Evolutionary conservation across 2,888 invertebrate species (phyloP).

Genomic region (Sphaerophoria taeniata): DNA sequence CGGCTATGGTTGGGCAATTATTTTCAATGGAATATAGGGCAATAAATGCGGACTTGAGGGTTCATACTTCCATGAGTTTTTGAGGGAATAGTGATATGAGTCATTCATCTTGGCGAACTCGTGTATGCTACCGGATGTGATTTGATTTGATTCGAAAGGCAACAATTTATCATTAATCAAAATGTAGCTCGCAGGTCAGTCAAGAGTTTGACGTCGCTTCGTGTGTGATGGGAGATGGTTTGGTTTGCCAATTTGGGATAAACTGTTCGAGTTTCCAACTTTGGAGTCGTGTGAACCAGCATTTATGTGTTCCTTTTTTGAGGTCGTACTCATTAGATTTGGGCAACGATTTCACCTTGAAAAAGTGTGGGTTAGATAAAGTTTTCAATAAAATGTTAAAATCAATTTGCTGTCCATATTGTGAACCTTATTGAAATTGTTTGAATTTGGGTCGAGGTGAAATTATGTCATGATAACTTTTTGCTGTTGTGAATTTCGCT

Average conservation of each 20-base stretch:
- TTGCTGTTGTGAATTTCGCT: too few species aligned
- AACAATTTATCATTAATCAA: not conserved
- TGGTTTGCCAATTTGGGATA: slow-evolving; percentile 37
- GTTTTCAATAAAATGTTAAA: not conserved
- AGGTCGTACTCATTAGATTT: slow-evolving; percentile 10
- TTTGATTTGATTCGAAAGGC: not conserved
- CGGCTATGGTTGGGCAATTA: slow-evolving; percentile 12
- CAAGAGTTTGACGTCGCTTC: not conserved
- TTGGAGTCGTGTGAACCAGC: not conserved
- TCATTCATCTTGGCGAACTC: not conserved
- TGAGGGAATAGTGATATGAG: not conserved
- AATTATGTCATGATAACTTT: not conserved
- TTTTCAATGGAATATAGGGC: slow-evolving; percentile 42
- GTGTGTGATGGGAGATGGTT: not conserved
- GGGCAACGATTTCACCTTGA: slow-evolving; percentile 34
- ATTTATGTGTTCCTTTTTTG: not conserved
- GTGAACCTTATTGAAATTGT: not conserved
- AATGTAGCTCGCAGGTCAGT: not conserved
- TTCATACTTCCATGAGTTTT: not conserved
- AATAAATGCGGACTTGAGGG: slow-evolving; percentile 1
- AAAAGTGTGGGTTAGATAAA: slow-evolving; percentile 24
- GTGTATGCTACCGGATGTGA: slow-evolving; percentile 49
- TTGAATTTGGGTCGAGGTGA: slow-evolving; percentile 2
- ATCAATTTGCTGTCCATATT: not conserved
- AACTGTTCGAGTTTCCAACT: slow-evolving; percentile 50